Evolutionary conservation across 1,140 invertebrate species (phyloP).

Genomic region (Palaemon carinicauda): DNA sequence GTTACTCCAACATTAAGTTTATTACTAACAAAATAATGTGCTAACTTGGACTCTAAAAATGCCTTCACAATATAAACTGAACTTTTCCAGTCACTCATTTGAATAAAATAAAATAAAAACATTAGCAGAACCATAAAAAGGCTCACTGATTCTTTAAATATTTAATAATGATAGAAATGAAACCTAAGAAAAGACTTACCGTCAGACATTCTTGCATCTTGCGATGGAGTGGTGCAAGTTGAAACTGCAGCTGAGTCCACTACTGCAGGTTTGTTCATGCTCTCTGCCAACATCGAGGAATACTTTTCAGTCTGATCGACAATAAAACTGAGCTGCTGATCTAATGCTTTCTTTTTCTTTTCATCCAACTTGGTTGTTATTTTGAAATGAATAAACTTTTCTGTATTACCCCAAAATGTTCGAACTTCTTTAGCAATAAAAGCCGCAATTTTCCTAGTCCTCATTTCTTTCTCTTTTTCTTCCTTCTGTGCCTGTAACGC

Average conservation of each 20-base stretch:
- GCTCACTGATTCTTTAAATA: not conserved
- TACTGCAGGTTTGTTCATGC: constrained; percentile 74
- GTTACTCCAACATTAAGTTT: too few relatives aligned
- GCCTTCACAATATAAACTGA: too few relatives aligned
- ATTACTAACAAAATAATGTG: too few relatives aligned
- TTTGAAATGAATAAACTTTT: constrained; percentile 96
- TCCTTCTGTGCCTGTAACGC: constrained; percentile 86
- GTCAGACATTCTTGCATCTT: constrained; percentile 64
- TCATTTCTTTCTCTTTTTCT: constrained; percentile 89
- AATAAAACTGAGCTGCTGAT: constrained; percentile 97
- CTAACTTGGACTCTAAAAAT: too few relatives aligned
- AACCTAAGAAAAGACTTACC: constrained; percentile 63
- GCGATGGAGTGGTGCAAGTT: constrained; percentile 42
- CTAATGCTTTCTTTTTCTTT: constrained; percentile 92
- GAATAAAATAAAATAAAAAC: too few relatives aligned
- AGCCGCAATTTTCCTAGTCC: constrained; percentile 85
- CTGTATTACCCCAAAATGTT: constrained; percentile 95
- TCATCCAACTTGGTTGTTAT: constrained; percentile 91
- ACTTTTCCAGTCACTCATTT: too few relatives aligned
- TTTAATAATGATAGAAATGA: not conserved
- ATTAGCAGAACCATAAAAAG: not conserved
- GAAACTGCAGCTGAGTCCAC: constrained; percentile 40
- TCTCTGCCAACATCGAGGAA: constrained; percentile 87
- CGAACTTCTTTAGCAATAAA: constrained; percentile 93
- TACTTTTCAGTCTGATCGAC: constrained; percentile 99